Evolutionary conservation across 2,888 invertebrate genomes (phyloP), one percentile per base, ranked within the genome.

Genomic region (Tineola bisselliella): DNA sequence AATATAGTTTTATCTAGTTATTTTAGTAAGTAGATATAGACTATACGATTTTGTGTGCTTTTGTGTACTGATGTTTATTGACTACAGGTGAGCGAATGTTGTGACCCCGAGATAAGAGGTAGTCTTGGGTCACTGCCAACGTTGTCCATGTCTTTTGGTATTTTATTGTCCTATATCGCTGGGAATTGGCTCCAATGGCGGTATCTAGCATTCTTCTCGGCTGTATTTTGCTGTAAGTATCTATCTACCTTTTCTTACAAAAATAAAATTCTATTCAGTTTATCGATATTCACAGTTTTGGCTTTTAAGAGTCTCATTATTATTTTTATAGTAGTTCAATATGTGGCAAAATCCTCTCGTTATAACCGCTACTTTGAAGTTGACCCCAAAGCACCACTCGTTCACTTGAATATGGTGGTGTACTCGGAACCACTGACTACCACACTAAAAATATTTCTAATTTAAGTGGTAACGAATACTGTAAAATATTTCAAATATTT

Each of bases 101-200:
- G 91, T 8, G 88, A 90, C 61, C 89, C 90, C 0, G 88, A 89
- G 65, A 87, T 90, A 61, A 87, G 92, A 12, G 92, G 92, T 0
- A 78, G 89, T 10, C 75, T 92, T 17, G 91, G 91, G 0, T 89
- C 91, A 0, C 77, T 91, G 58, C 90, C 91, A 1, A 89, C 91
- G n/a, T 77, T 92, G 13, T 89, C 89, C 60, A 89, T 91, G 82
- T 90, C 91, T 0, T 66, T 90, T 12, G 92, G 92, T 1, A 90
- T 92, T 64, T 77, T 92, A 13, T 66, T 89, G 25, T 88, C 89
- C 0, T 91, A 91, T 68, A 63, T 88, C 5, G 77, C 89, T 3
- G 91, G 91, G 11, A 81, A 88, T 64, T 84, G 84, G 77, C 75
- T 90, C 0, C 77, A 83, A 61, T 92, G 91, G 91, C 77, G 87